These are phyloP conservation scores for Hippocampus barbouri DNA, from an alignment of 2,113 vertebrate genomes.

Conservation along the genomic window DNA sequence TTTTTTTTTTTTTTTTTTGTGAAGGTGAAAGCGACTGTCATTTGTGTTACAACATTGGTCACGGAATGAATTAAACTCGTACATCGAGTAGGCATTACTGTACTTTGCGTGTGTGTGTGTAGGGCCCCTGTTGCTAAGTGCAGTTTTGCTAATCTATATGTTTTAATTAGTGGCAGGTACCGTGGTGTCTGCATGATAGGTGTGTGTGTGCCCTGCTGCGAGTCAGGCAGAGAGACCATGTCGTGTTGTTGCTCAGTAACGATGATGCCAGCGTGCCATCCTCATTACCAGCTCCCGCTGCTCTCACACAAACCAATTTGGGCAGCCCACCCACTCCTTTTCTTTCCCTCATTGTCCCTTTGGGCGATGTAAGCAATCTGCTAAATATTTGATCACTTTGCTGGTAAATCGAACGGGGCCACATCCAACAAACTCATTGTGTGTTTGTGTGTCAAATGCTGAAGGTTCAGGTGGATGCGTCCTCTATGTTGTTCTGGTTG, in stretches of 20 bases:
- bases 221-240: constrained; percentile 46
- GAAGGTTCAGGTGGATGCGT: not conserved
- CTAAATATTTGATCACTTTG: constrained; percentile 68
- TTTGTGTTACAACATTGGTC: too few relatives aligned
- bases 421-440: constrained; percentile 40
- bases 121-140: constrained; percentile 25
- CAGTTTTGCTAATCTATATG: constrained; percentile 43
- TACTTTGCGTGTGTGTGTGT: constrained; percentile 1
- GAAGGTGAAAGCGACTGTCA: too few relatives aligned
- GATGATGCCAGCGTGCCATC: constrained; percentile 57
- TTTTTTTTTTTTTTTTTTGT: too few relatives aligned
- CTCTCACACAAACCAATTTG: constrained; percentile 61
- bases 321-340: constrained; percentile 31
- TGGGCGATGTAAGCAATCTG: constrained; percentile 66
- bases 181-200: constrained; percentile 6
- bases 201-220: constrained; percentile 31
- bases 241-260: constrained; percentile 54
- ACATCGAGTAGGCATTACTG: not conserved
- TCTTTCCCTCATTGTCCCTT: constrained; percentile 39
- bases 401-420: constrained; percentile 62
- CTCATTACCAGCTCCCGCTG: constrained; percentile 61
- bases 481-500: not conserved
- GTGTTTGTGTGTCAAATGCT: constrained; percentile 26
- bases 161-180: constrained; percentile 55
- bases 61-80: too few relatives aligned